phyloP scores from a whole-genome alignment of 37 sponge, comb jelly and placozoan species.

The Cliona cf. orientalis region DNA sequence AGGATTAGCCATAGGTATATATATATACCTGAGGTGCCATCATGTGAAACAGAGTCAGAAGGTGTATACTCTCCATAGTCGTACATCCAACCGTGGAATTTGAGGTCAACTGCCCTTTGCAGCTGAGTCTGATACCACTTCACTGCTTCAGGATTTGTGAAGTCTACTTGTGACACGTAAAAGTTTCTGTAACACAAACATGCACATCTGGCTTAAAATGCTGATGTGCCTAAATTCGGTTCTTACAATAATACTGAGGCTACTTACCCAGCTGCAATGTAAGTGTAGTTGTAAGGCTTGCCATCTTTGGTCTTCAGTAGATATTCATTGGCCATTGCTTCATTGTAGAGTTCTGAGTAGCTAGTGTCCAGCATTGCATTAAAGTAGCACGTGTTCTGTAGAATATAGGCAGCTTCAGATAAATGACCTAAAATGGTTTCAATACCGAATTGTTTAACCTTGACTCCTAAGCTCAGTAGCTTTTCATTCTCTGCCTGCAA shows the following conservation, averaged over 20 bases:
- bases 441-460: slow-evolving; percentile 4
- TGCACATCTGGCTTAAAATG: too few species aligned
- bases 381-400: slow-evolving; percentile 59
- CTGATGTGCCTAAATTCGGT: too few species aligned
- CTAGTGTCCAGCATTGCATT: slow-evolving; percentile 56
- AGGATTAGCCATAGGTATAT: background rate
- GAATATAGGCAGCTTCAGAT: background rate
- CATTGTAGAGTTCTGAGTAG: slow-evolving; percentile 51
- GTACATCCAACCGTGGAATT: slow-evolving; percentile 71
- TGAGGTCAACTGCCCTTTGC: slow-evolving; percentile 46
- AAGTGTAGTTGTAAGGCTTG: slow-evolving; percentile 51
- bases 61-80: slow-evolving; percentile 77
- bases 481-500: slow-evolving; percentile 24
- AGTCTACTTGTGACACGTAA: slow-evolving; percentile 61
- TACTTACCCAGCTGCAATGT: slow-evolving; percentile 50
- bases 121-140: slow-evolving; percentile 66
- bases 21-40: slow-evolving; percentile 47
- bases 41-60: slow-evolving; percentile 27
- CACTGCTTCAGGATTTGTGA: slow-evolving; percentile 51
- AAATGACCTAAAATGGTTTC: background rate
- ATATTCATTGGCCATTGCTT: slow-evolving; percentile 44
- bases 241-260: too few species aligned
- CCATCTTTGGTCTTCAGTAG: slow-evolving; percentile 44
- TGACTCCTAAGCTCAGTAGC: slow-evolving; percentile 24
- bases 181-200: slow-evolving; percentile 26